Evolutionary conservation across 2,113 vertebrate genomes (phyloP).

Genomic region (Triplophysa siluroides): DNA sequence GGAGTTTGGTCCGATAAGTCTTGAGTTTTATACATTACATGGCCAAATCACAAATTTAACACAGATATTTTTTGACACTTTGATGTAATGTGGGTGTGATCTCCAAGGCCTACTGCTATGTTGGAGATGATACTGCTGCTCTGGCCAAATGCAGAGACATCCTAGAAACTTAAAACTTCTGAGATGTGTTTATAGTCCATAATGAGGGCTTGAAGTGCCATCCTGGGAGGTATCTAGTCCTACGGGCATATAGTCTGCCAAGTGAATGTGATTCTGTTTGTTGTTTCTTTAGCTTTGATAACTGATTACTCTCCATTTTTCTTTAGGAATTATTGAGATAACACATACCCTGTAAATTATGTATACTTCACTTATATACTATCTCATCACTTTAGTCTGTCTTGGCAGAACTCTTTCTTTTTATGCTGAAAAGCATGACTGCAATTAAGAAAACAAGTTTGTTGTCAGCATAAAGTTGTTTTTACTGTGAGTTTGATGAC

Average conservation of each 20-base stretch:
- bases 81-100: neutral
- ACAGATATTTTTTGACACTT: neutral
- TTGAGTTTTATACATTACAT: neutral
- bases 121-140: neutral
- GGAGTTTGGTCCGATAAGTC: conserved; percentile 27
- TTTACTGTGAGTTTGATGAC: too few species aligned
- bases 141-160: neutral
- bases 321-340: neutral
- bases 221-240: neutral
- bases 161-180: neutral
- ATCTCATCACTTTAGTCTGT: too few species aligned
- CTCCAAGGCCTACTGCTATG: neutral
- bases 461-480: too few species aligned
- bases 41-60: neutral
- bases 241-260: neutral
- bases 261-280: neutral
- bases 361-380: neutral
- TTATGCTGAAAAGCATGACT: neutral
- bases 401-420: neutral
- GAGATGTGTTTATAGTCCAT: neutral
- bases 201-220: neutral
- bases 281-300: neutral
- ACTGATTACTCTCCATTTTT: neutral
- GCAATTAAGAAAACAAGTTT: too few species aligned
- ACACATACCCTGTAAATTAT: neutral